Evolutionary conservation across 2,113 vertebrate genomes (phyloP).

Genomic region (Morone saxatilis): DNA sequence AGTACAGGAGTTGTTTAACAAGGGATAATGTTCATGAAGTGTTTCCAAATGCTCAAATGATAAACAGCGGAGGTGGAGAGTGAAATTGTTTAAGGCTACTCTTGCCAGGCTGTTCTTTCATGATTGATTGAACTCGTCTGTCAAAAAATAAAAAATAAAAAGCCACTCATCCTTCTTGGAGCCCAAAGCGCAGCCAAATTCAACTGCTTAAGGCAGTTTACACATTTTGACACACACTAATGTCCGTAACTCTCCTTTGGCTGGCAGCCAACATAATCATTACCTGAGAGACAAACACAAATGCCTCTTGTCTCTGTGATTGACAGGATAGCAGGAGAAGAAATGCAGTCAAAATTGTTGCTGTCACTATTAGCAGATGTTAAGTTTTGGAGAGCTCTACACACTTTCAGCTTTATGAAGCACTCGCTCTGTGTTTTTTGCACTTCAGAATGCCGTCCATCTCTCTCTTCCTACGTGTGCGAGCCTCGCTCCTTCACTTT

Average conservation of each 20-base stretch:
- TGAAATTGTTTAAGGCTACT: conserved; percentile 11
- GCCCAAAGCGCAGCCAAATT: not conserved
- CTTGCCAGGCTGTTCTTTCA: conserved; percentile 8
- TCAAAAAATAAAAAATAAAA: conserved; percentile 28
- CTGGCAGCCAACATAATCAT: conserved; percentile 41
- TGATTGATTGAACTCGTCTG: conserved; percentile 54
- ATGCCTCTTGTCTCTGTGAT: conserved; percentile 39
- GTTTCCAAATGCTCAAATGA: conserved; percentile 45
- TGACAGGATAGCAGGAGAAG: conserved; percentile 37
- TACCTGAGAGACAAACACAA: conserved; percentile 44
- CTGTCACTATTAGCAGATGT: conserved; percentile 39
- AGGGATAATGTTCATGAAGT: conserved; percentile 25
- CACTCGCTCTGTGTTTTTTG: not conserved
- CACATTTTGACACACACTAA: conserved; percentile 42
- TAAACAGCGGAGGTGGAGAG: conserved; percentile 26
- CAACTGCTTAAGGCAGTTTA: conserved; percentile 29
- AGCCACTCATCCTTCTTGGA: conserved; percentile 28
- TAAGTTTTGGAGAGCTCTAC: conserved; percentile 8
- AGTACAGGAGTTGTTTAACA: conserved; percentile 21
- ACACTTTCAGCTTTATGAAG: conserved; percentile 1
- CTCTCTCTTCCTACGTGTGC: conserved; percentile 4
- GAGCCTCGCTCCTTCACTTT: conserved; percentile 62
- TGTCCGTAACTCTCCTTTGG: conserved; percentile 24
- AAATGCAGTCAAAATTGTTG: conserved; percentile 20
- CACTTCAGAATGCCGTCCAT: conserved; percentile 23